phyloP scores from a whole-genome alignment of 2,113 vertebrate genomes.

The Cyphomyrus plagiostoma region DNA sequence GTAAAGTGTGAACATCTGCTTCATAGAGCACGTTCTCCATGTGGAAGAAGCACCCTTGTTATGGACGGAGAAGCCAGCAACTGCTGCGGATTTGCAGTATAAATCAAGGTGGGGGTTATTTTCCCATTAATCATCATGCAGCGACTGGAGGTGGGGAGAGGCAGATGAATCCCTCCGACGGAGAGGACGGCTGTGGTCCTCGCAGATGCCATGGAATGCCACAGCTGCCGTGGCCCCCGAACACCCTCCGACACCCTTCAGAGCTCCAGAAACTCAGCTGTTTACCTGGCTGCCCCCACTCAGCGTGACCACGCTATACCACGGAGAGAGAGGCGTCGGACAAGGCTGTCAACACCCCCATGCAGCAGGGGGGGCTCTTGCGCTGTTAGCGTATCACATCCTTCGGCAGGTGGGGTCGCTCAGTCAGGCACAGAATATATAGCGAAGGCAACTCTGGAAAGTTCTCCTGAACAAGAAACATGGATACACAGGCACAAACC shows the following conservation, averaged over 20 bases:
- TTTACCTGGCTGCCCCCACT: not conserved
- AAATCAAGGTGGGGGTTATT: slow-evolving; percentile 34
- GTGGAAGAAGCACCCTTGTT: not conserved
- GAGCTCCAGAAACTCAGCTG: not conserved
- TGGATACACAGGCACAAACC: not conserved
- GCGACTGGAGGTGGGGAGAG: slow-evolving; percentile 49
- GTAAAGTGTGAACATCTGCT: slow-evolving; percentile 63
- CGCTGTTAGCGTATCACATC: not conserved
- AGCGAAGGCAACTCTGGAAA: not conserved
- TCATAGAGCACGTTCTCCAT: not conserved
- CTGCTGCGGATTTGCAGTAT: not conserved
- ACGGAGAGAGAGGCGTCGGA: not conserved
- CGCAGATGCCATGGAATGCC: slow-evolving; percentile 35
- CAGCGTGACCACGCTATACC: not conserved
- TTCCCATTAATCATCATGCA: slow-evolving; percentile 76
- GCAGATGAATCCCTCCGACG: slow-evolving; percentile 45
- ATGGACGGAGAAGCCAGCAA: not conserved
- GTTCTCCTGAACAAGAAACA: not conserved
- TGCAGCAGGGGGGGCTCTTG: not conserved
- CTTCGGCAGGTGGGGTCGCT: not conserved
- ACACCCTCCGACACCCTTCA: slow-evolving; percentile 41
- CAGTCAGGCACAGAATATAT: not conserved
- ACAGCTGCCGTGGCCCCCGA: slow-evolving; percentile 47
- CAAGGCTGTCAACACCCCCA: not conserved
- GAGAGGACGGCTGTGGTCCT: slow-evolving; percentile 46